Evolutionary conservation across 1,140 invertebrate genomes (phyloP).

Genomic region (Drosophila erecta): DNA sequence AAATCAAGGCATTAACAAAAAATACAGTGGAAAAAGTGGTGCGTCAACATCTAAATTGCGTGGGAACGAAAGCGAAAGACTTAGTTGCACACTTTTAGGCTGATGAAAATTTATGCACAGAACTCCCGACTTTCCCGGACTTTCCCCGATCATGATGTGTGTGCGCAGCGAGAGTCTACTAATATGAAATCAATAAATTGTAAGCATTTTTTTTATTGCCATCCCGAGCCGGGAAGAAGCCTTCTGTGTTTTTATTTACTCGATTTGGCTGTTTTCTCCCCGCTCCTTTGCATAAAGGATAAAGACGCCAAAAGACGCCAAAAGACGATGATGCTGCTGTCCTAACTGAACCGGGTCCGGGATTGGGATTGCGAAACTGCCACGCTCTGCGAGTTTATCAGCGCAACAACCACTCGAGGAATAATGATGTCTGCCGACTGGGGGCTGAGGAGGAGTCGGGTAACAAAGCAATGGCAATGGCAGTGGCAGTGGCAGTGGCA

Average conservation of each 20-base stretch:
- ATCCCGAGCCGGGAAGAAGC: constrained; percentile 21
- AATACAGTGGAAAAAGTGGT: constrained; percentile 13
- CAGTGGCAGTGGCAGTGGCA: not conserved
- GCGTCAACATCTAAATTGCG: constrained; percentile 25
- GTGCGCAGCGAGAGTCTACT: constrained; percentile 34
- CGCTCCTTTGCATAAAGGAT: constrained; percentile 70
- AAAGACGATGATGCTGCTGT: constrained; percentile 48
- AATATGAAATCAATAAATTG: constrained; percentile 82
- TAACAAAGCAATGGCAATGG: constrained; percentile 42
- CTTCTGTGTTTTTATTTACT: constrained; percentile 64
- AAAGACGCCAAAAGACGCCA: constrained; percentile 63
- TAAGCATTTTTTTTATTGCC: constrained; percentile 68
- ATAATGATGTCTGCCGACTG: constrained; percentile 73
- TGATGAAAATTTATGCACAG: constrained; percentile 60
- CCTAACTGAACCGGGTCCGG: constrained; percentile 5
- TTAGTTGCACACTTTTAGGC: constrained; percentile 70
- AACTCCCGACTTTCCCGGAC: constrained; percentile 19
- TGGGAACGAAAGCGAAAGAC: constrained; percentile 32
- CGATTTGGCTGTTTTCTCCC: constrained; percentile 61
- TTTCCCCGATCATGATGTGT: constrained; percentile 33
- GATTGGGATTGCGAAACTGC: constrained; percentile 32
- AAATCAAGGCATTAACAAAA: constrained; percentile 70
- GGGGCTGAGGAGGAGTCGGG: constrained; percentile 19
- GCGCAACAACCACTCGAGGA: constrained; percentile 68
- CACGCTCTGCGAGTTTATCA: constrained; percentile 75